A percentile compares a stretch with the other conserved stretches of the same genome.
These are phyloP conservation scores for Muschampia plurimacula DNA, from an alignment of 2,888 invertebrate genomes.

Conservation along the genomic window DNA sequence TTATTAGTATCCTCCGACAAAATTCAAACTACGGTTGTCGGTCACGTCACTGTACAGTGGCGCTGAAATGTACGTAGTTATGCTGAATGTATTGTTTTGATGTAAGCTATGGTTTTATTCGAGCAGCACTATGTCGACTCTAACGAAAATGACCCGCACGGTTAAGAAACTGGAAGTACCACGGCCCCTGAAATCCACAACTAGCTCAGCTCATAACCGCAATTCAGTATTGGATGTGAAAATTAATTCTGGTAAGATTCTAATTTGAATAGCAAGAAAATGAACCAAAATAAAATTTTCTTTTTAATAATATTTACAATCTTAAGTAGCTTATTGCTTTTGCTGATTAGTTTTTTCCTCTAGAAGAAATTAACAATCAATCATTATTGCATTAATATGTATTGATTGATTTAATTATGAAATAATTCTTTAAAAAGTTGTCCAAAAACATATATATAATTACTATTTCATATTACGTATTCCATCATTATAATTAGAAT, in stretches of 20 bases:
- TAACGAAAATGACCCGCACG: constrained; percentile 88
- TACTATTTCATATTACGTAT: too few species aligned
- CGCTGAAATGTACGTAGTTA: constrained; percentile 23
- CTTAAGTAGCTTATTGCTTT: background rate
- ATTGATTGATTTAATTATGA: too few species aligned
- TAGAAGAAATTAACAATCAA: too few species aligned
- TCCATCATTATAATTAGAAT: too few species aligned
- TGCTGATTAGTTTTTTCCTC: background rate
- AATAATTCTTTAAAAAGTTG: too few species aligned
- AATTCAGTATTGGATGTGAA: constrained; percentile 82
- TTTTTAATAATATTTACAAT: constrained; percentile 4
- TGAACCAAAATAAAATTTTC: constrained; percentile 15
- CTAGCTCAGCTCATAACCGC: constrained; percentile 83
- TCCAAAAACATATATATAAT: too few species aligned
- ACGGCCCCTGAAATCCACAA: constrained; percentile 88
- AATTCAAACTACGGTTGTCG: constrained; percentile 65
- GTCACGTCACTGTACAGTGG: constrained; percentile 46
- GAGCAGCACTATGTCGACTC: constrained; percentile 83
- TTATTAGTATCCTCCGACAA: constrained; percentile 69
- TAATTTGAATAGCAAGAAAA: constrained; percentile 35
- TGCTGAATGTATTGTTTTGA: constrained; percentile 39
- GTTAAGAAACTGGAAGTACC: constrained; percentile 91
- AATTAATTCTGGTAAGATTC: constrained; percentile 81
- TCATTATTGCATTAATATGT: too few species aligned
- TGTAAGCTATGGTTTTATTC: constrained; percentile 51